Evolutionary conservation across 2,888 invertebrate genomes (phyloP).

Genomic region (Eudasyphora cyanicolor): DNA sequence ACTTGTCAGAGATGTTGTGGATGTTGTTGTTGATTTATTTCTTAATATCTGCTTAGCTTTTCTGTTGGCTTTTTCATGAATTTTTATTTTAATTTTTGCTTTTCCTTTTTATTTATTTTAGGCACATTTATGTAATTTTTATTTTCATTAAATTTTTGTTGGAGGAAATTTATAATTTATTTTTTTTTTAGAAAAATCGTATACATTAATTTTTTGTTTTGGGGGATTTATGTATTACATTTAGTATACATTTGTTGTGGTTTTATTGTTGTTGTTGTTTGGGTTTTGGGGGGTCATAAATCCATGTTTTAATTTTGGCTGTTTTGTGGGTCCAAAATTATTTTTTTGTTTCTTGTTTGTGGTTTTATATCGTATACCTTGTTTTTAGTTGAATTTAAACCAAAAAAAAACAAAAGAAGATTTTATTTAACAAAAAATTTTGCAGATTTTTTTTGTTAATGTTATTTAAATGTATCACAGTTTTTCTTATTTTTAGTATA

Average conservation of each 20-base stretch:
- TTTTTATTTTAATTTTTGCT: slow-evolving; percentile 38
- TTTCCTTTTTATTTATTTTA: slow-evolving; percentile 63
- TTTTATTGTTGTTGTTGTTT: slow-evolving; percentile 38
- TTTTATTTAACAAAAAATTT: slow-evolving; percentile 39
- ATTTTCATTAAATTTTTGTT: slow-evolving; percentile 43
- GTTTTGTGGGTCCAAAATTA: background rate
- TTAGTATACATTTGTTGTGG: slow-evolving; percentile 24
- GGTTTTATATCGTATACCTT: slow-evolving; percentile 57
- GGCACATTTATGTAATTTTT: slow-evolving; percentile 58
- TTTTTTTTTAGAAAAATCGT: slow-evolving; percentile 44
- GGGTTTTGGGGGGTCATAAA: slow-evolving; percentile 7
- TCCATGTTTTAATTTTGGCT: slow-evolving; percentile 18
- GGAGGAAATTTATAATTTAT: slow-evolving; percentile 33
- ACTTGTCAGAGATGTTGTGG: slow-evolving; percentile 51
- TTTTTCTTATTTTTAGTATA: slow-evolving; percentile 41
- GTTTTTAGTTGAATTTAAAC: slow-evolving; percentile 39
- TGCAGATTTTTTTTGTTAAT: slow-evolving; percentile 29
- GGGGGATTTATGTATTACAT: slow-evolving; percentile 15
- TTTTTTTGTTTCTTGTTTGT: slow-evolving; percentile 9
- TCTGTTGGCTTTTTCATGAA: slow-evolving; percentile 33
- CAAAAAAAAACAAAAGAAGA: background rate
- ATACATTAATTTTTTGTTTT: slow-evolving; percentile 35
- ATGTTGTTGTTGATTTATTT: slow-evolving; percentile 37
- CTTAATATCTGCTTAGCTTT: slow-evolving; percentile 9
- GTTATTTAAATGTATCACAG: slow-evolving; percentile 54